These are phyloP conservation scores for Harpegnathos saltator DNA, from an alignment of 1,140 invertebrate genomes.

Conservation along the genomic window DNA sequence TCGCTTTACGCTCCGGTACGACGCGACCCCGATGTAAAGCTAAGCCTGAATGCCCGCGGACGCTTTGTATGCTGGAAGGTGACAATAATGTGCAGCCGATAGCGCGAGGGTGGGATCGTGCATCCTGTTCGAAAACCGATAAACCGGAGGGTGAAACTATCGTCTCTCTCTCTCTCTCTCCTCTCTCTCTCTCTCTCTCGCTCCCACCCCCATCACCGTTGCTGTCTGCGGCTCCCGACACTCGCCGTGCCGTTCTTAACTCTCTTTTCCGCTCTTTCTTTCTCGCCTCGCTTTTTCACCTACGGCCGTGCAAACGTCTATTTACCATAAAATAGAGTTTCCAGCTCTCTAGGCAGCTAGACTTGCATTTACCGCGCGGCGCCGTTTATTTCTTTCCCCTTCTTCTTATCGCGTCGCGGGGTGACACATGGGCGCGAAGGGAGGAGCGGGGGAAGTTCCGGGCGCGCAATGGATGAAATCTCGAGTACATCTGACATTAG, in stretches of 20 bases:
- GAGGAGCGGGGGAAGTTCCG: conserved; percentile 65
- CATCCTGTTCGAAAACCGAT: conserved; percentile 64
- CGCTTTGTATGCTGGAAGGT: conserved; percentile 46
- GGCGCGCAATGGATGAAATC: conserved; percentile 48
- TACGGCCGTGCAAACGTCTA: conserved; percentile 62
- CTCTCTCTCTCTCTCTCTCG: conserved; percentile 21
- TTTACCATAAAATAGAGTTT: conserved; percentile 78
- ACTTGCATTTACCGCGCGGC: conserved; percentile 37
- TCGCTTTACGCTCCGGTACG: conserved; percentile 3
- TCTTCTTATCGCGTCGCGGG: conserved; percentile 73
- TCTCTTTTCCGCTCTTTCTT: conserved; percentile 53
- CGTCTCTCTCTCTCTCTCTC: conserved; percentile 21
- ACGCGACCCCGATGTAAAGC: neutral
- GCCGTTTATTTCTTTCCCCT: conserved; percentile 68
- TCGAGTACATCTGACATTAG: conserved; percentile 54
- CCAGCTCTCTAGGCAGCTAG: conserved; percentile 67
- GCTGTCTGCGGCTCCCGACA: conserved; percentile 26
- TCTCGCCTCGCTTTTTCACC: conserved; percentile 34
- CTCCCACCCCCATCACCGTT: too few species aligned
- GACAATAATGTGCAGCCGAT: conserved; percentile 60
- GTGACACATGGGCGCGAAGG: conserved; percentile 53
- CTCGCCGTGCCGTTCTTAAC: conserved; percentile 57
- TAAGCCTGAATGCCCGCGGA: conserved; percentile 20
- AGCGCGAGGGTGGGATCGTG: conserved; percentile 15
- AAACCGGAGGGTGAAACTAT: conserved; percentile 65